Evolutionary conservation across 1,140 invertebrate species (phyloP).

Genomic region (Mycetomoellerius zeteki): DNA sequence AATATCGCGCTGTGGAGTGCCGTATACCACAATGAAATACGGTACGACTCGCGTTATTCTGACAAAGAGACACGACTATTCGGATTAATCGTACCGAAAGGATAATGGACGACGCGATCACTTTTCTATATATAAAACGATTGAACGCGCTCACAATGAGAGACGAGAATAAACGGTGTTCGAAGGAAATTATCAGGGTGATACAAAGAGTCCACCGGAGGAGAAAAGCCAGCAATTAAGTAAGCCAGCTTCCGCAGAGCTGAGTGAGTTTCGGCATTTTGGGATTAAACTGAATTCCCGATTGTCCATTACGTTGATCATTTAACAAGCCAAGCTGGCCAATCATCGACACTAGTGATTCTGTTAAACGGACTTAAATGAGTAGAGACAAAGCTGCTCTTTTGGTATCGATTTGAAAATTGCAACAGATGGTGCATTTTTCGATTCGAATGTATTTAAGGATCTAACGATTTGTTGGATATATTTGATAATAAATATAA

Average conservation of each 20-base stretch:
- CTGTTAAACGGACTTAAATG: conserved; percentile 42
- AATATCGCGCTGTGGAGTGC: conserved; percentile 42
- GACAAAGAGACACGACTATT: conserved; percentile 44
- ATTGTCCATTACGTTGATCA: conserved; percentile 59
- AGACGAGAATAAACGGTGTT: conserved; percentile 32
- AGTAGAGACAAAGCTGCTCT: conserved; percentile 19
- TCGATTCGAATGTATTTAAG: background rate
- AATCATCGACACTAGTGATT: conserved; percentile 44
- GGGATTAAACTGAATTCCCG: conserved; percentile 58
- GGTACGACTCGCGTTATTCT: conserved; percentile 20
- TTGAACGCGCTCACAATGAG: conserved; percentile 5
- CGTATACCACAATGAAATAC: conserved; percentile 46
- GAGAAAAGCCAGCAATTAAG: conserved; percentile 58
- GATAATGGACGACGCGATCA: conserved; percentile 42
- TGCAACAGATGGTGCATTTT: background rate
- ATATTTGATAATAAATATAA: background rate
- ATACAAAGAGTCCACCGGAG: conserved; percentile 38
- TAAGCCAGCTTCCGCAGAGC: conserved; percentile 25
- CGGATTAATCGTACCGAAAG: conserved; percentile 29
- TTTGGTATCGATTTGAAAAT: conserved; percentile 23
- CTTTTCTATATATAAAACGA: conserved; percentile 30
- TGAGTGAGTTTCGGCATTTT: conserved; percentile 45
- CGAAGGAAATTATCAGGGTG: conserved; percentile 41
- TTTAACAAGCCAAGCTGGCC: conserved; percentile 58
- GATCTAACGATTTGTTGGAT: background rate